Base-by-base conservation (phyloP, 1,140 invertebrate species). In the Grapholita molesta region DNA sequence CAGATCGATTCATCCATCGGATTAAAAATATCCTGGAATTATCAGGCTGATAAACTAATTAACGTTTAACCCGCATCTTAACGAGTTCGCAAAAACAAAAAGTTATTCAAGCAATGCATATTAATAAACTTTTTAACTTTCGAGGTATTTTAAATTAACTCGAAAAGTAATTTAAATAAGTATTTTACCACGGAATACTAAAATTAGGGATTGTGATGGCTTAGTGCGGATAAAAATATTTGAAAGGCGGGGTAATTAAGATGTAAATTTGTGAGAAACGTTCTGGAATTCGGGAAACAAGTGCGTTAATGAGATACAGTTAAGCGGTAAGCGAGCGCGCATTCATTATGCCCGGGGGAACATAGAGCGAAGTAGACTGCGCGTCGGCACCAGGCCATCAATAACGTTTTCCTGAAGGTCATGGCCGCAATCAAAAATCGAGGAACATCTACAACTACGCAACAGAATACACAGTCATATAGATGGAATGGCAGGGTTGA, bases 251-350 rank as follows among this genome's bases (percentile, higher is more conserved):
- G 71, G 30, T 69, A 76, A 79, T 79, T 79, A 79, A 74, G 68
- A 79, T 76, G 77, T 72, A 79, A 76, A 79, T 79, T 78, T 28
- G 30, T 42, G 25, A 33, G 68, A 71, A 75, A 68, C 68, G 70
- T 64, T 48, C 1, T 61, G 42, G 66, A 78, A 70, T 68, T 64
- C 68, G 12, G 33, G 73, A 73, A 72, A 70, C 64, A 25, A 42
- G 55, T 61, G 55, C 66, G 68, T 68, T 72, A 72, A 71, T 68
- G 69, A 69, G 68, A 72, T 69, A 70, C 68, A 30, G 28, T 35
- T 30, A 1, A 66, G 24, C 35, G 48, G 38, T 21, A 15, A 57
- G 30, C 11, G 21, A 23, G 53, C 25, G 33, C 57, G 68, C 57
- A 69, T 69, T 25, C 24, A 52, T 69, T 69, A 28, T 4, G 21